These are phyloP conservation scores for Drosophila vallismaia DNA, from an alignment of 2,888 invertebrate species.

Conservation along the genomic window DNA sequence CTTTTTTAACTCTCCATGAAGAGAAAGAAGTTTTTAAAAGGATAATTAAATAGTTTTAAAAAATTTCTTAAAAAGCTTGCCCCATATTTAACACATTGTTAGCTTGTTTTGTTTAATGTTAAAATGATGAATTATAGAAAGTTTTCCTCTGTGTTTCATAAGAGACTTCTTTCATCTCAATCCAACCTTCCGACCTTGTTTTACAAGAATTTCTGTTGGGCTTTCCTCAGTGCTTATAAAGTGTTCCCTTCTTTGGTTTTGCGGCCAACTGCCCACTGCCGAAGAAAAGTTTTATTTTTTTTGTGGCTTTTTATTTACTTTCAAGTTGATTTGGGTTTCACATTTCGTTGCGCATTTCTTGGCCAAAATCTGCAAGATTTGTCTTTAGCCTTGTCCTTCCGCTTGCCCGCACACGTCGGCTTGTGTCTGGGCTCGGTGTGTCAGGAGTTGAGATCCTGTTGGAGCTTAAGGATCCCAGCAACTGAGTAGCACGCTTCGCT, in stretches of 20 bases:
- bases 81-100: background rate
- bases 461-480: constrained; percentile 31
- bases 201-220: constrained; percentile 28
- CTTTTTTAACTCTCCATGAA: background rate
- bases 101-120: background rate
- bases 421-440: constrained; percentile 30
- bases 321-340: constrained; percentile 55
- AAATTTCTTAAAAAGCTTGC: background rate
- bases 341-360: constrained; percentile 68
- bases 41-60: background rate
- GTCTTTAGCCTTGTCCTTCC: constrained; percentile 35
- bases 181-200: constrained; percentile 25
- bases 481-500: constrained; percentile 29
- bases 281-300: constrained; percentile 24
- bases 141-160: constrained; percentile 17
- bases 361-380: constrained; percentile 68
- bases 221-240: constrained; percentile 29
- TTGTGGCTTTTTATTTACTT: constrained; percentile 35
- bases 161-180: constrained; percentile 13
- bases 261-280: constrained; percentile 34
- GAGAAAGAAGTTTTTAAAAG: background rate
- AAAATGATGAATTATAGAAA: background rate
- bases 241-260: constrained; percentile 32
- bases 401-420: constrained; percentile 34
- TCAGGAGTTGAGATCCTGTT: constrained; percentile 49